Base-by-base conservation (phyloP, 2,113 vertebrate species). In the Syngnathus floridae region DNA sequence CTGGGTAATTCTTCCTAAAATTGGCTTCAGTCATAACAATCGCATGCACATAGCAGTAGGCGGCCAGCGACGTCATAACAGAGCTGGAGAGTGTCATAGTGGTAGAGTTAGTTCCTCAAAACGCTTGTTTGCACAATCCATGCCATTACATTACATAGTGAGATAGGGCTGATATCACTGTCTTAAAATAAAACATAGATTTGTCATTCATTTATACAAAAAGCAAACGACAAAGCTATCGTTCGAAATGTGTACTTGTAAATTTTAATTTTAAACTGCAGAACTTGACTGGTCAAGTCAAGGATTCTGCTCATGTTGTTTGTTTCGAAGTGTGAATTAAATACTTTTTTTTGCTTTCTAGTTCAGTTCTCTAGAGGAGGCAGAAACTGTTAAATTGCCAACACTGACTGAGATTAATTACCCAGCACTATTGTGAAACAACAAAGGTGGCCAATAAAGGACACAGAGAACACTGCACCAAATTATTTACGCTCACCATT, bases 41-140 rank as follows among this genome's bases (percentile, higher is more conserved):
- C 56, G 14, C 43, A 35, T 14, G 8, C 36, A 41, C 54, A 16
- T 54, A 65, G 38, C 62, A 62, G 40, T 65, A 78, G 60, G 46
- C 22, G 65, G 67, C 57, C 56, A 69, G 69, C 69, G 77, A 70
- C 74, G 72, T 87, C 83, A 83, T 48, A 14, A 45, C 12, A 68
- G 64, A 61, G 10, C 76, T 84, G 82, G 73, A 83, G 75, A 73
- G 75, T 78, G 36, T 86, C 75, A 82, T 26, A n/a, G 69, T 26
- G 8, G 17, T 67, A 64, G 58, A 55, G 6, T 43, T 17, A 70
- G 52, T 65, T 45, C 66, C 43, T 74, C 48, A 35, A 35, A 62
- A 52, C 51, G 62, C 21, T 65, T 26, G 11, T 54, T 43, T 59
- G 16, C 2, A 14, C 21, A 17, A 52, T 26, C 49, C 73, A 64